Percentiles rank a stretch among this genome's conserved stretches.
Conservation (phyloP, 2,113 vertebrate genomes). For the Pomatostomus ruficeps region DNA sequence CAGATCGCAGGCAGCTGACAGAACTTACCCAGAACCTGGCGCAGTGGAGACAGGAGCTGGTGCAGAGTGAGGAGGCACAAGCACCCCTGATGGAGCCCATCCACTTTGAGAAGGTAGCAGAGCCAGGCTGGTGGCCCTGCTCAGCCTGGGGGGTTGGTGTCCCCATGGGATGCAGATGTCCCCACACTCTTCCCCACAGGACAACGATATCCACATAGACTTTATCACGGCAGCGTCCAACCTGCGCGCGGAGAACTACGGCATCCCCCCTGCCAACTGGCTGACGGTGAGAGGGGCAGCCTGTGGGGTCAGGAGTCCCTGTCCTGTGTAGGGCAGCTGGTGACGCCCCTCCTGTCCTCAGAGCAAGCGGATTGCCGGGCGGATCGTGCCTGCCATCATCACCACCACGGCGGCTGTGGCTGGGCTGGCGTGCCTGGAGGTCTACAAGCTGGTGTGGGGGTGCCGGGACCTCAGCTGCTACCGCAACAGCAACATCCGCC, state of each 20-base stretch:
- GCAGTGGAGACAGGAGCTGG: not conserved
- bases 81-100: conserved; percentile 73
- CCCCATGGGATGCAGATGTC: not conserved
- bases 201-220: conserved; percentile 82
- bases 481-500: conserved; percentile 69
- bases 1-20: conserved; percentile 57
- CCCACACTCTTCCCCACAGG: conserved; percentile 57
- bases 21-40: conserved; percentile 64
- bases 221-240: conserved; percentile 83
- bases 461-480: conserved; percentile 63
- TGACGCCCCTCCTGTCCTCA: conserved; percentile 30
- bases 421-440: conserved; percentile 83
- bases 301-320: rapidly evolving
- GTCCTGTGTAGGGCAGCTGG: rapidly evolving
- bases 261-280: conserved; percentile 73
- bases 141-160: not conserved
- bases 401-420: conserved; percentile 85
- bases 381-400: conserved; percentile 85
- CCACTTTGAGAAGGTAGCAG: conserved; percentile 82
- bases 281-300: conserved; percentile 24
- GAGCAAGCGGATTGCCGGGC: conserved; percentile 82
- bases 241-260: conserved; percentile 84
- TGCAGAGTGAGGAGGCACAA: not conserved
- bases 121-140: not conserved
- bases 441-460: conserved; percentile 82